phyloP scores from a whole-genome alignment of 2,888 invertebrate species.

The Cenopis cana region DNA sequence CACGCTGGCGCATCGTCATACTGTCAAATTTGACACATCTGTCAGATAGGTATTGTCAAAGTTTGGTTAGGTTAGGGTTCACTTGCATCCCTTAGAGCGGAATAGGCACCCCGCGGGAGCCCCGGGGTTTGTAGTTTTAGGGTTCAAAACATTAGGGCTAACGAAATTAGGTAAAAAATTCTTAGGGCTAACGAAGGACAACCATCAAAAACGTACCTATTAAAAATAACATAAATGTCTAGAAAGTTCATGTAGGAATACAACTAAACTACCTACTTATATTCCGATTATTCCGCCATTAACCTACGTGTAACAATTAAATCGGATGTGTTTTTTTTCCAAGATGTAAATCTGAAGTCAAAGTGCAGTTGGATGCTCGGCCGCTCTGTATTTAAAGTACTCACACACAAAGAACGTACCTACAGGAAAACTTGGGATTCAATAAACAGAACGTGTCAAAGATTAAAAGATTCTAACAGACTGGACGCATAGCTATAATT shows the following conservation, averaged over 20 bases:
- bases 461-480: slow-evolving; percentile 20
- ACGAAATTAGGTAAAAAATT: too few relatives aligned
- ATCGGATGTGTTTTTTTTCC: slow-evolving; percentile 32
- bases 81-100: too few relatives aligned
- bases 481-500: background rate
- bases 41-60: too few relatives aligned
- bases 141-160: too few relatives aligned
- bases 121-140: too few relatives aligned
- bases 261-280: too few relatives aligned
- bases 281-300: slow-evolving; percentile 22
- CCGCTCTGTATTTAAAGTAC: slow-evolving; percentile 39
- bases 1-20: too few relatives aligned
- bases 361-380: slow-evolving; percentile 35
- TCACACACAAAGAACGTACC: slow-evolving; percentile 48
- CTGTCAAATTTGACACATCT: too few relatives aligned
- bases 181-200: too few relatives aligned
- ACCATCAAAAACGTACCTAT: too few relatives aligned
- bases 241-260: slow-evolving; percentile 15
- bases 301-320: slow-evolving; percentile 20
- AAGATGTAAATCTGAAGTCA: slow-evolving; percentile 43
- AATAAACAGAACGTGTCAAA: slow-evolving; percentile 28
- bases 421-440: slow-evolving; percentile 45
- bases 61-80: too few relatives aligned
- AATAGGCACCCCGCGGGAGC: too few relatives aligned
- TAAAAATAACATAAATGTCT: background rate